Evolutionary conservation across 2,888 invertebrate genomes (phyloP), one percentile per base, ranked within the genome.

Genomic region (Antheraea assamensis): DNA sequence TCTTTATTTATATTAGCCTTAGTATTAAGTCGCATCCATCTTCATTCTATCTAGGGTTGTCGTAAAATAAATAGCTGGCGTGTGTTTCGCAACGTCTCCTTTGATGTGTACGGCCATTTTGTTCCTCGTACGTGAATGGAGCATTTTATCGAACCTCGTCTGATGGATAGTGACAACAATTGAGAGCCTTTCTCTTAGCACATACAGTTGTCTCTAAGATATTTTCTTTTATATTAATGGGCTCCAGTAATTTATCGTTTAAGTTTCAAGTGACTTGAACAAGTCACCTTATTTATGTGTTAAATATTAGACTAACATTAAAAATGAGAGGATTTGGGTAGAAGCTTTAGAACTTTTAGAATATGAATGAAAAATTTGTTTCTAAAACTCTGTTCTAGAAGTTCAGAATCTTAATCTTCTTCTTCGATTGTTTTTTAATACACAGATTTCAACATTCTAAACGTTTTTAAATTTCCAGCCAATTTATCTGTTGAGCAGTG

Each of bases 101-200:
- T 66, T 66, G 66, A 31, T 17, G 66, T 66, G 31, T 66, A 31
- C 66, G 19, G 31, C 66, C 66, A 66, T 66, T 66, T 66, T 66
- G 31, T 66, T 66, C 27, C 21, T 8, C 17, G 66, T 30, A 66
- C 31, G 31, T 30, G 66, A 66, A 66, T 31, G 31, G 30, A 31
- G 58, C 24, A 24, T 31, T 66, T 66, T 66, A 31, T 66, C 31
- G 30, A 66, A 66, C 17, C 31, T 31, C 66, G 66, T 31, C 66
- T 66, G 66, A 66, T 66, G 31, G 31, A 66, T 66, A 66, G 66
- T 66, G 66, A 66, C 66, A 66, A 66, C 66, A 31, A 31, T 66
- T 66, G 66, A 30, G 31, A 30, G 19, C 31, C 66, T 66, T 66
- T 19, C 66, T 66, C 31, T 66, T 4, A 31, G 30, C 5, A 17